Base-by-base conservation (phyloP, 2,113 vertebrate genomes). In the Sander vitreus region DNA sequence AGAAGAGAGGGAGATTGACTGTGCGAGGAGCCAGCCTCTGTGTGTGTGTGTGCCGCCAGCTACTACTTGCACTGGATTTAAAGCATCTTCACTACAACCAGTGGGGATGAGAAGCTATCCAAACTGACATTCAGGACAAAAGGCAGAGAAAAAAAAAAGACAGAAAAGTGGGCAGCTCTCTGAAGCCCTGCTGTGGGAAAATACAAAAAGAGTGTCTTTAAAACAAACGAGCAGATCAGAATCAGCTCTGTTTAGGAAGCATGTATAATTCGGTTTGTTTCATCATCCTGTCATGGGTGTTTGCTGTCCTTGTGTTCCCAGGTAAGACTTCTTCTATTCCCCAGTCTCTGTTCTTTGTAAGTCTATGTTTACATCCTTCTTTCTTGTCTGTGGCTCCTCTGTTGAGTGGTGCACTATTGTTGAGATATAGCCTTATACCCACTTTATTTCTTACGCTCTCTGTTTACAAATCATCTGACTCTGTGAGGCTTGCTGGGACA, bases 241-340 rank as follows among this genome's bases (percentile, higher is more conserved):
- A 84, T 76, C 89, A 76, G 57, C 85, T 88, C 58, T 83, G 81
- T 88, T 87, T 83, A 81, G 85, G 82, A 93, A 95, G 88, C 92
- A 96, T 96, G 95, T 92, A 93, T 88, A 94, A 93, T 73, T 92
- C 94, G 21, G 82, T 91, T 57, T 95, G 91, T 85, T 92, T 95
- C 82, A 78, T 96, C 90, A 81, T 95, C 88, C 86, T 94, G 81
- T 91, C 93, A 18, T 94, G 94, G 94, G 78, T 95, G 85, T 93
- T 95, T 82, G 92, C 93, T 58, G 75, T 90, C 77, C 93, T 95
- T 84, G 86, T 95, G 51, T 96, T 95, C 83, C 95, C 94, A 96
- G 95, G 95, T 96, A 95, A 93, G 87, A 80, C 73, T 87, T 79
- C 36, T 66, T 73, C 62, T 85, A 45, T 78, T 90, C 48, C 55